These are phyloP conservation scores for Zaprionus africanus DNA, from an alignment of 1,140 invertebrate species.

Conservation along the genomic window DNA sequence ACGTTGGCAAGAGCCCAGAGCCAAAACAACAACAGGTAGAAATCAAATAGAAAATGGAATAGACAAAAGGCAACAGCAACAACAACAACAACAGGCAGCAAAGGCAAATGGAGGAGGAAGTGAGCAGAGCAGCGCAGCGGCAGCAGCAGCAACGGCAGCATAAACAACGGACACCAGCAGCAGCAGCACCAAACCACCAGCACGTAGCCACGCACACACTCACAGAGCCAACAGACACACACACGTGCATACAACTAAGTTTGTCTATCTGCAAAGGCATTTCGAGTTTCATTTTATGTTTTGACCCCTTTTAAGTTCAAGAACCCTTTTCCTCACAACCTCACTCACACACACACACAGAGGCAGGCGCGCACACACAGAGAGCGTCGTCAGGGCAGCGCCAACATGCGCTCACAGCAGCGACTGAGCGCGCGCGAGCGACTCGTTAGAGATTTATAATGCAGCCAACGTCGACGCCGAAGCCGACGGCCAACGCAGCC, in stretches of 20 bases:
- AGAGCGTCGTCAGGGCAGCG: conserved; percentile 36
- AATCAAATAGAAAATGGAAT: conserved; percentile 83
- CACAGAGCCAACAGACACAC: conserved; percentile 31
- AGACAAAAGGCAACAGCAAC: conserved; percentile 69
- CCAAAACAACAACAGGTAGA: conserved; percentile 73
- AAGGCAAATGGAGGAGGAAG: conserved; percentile 44
- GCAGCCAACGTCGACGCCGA: conserved; percentile 35
- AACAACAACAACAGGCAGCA: conserved; percentile 26
- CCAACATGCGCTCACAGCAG: conserved; percentile 52
- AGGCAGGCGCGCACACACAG: conserved; percentile 10
- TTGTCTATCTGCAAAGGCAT: conserved; percentile 81
- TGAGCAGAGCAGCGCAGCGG: conserved; percentile 39
- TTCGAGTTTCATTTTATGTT: conserved; percentile 83
- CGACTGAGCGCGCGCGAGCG: conserved; percentile 63
- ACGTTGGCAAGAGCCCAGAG: conserved; percentile 46
- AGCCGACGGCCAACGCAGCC: conserved; percentile 20
- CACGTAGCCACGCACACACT: conserved; percentile 63
- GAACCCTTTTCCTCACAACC: conserved; percentile 78
- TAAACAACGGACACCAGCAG: conserved; percentile 55
- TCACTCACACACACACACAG: conserved; percentile 44
- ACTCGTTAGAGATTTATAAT: conserved; percentile 71
- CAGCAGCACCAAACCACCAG: conserved; percentile 60
- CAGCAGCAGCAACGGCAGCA: conserved; percentile 36
- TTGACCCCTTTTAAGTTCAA: conserved; percentile 83
- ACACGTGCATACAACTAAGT: conserved; percentile 61